A percentile compares a stretch with the other conserved stretches of the same genome.
Evolutionary conservation across 2,113 vertebrate species (phyloP).

Genomic region (Falcunculus frontatus): DNA sequence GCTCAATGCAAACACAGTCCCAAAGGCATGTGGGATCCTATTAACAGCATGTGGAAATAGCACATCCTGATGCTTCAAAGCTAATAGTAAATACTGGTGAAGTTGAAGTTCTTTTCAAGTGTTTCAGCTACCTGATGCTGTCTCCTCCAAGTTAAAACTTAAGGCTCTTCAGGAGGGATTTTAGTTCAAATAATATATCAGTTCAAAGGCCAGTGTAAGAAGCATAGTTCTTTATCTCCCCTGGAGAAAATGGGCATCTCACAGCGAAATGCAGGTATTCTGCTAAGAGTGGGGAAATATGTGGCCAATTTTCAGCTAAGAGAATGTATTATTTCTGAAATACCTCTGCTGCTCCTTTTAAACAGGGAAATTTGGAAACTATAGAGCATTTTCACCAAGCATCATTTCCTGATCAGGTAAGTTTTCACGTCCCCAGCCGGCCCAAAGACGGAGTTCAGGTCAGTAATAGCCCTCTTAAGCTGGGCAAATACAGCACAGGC

Average conservation of each 20-base stretch:
- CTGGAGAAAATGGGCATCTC: not conserved
- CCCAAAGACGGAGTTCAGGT: not conserved
- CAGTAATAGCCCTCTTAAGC: not conserved
- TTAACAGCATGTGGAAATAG: not conserved
- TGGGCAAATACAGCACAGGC: not conserved
- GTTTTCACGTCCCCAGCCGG: not conserved
- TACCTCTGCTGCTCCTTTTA: not conserved
- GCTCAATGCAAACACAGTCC: not conserved
- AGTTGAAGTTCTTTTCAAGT: not conserved
- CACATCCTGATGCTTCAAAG: not conserved
- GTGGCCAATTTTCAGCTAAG: not conserved
- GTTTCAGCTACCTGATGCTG: not conserved
- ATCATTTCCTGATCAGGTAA: not conserved
- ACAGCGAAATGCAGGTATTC: not conserved
- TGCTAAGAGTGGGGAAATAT: not conserved
- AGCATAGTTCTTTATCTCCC: not conserved
- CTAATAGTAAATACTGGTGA: too few relatives aligned
- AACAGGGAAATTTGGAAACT: not conserved
- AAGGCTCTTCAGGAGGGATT: not conserved
- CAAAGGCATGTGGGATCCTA: rapidly evolving
- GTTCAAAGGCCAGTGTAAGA: not conserved
- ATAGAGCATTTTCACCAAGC: not conserved
- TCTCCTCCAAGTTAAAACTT: not conserved
- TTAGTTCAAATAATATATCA: not conserved
- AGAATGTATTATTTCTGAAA: not conserved